Evolutionary conservation across 2,888 invertebrate species (phyloP), one percentile per base, ranked within the genome.

Genomic region (Drosophila demipolita): DNA sequence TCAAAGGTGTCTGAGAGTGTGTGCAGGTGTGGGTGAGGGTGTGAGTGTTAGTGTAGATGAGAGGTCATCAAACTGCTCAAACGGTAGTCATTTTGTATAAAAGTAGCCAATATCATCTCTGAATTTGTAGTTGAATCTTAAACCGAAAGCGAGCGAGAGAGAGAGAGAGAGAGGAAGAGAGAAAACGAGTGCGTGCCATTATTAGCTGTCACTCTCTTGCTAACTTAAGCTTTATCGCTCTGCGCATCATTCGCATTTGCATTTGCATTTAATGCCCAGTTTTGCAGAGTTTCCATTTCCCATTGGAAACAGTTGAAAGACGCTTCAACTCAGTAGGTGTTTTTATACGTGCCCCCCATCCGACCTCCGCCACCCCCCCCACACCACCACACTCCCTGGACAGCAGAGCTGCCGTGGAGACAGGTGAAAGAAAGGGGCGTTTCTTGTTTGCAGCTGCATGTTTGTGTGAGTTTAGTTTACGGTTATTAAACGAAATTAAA

Each of bases 401-500:
- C 7, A 20, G 38, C 66, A 65, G 45, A 36, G 36, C 3, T 15
- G 20, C 35, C 11, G 53, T 1, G 29, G 53, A 2, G 29, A 29
- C 38, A 26, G n/a, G 23, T 38, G 38, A 17, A 12, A 38, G 1
- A 26, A 45, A n/a, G 26, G 12, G 26, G 29, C n/a, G 29, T 38
- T 29, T 32, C 17, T n/a, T 45, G 29, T 40, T 9, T 17, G 20
- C 45, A 20, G 38, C 17, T 17, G 38, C 38, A 8, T 38, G 38
- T 17, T 29, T 52, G 17, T 42, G 40, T 32, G 35, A 36, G 45
- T 17, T 67, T 59, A 50, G 65, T 78, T 78, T 57, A 78, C 72
- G 79, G 75, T 68, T 75, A 72, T 72, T 63, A 54, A 8, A 60
- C 26, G 64, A 75, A 78, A 75, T 68, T 78, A 75, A 78, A 79